phyloP scores from a whole-genome alignment of 2,797 vertebrate genomes.

The Masticophis lateralis region DNA sequence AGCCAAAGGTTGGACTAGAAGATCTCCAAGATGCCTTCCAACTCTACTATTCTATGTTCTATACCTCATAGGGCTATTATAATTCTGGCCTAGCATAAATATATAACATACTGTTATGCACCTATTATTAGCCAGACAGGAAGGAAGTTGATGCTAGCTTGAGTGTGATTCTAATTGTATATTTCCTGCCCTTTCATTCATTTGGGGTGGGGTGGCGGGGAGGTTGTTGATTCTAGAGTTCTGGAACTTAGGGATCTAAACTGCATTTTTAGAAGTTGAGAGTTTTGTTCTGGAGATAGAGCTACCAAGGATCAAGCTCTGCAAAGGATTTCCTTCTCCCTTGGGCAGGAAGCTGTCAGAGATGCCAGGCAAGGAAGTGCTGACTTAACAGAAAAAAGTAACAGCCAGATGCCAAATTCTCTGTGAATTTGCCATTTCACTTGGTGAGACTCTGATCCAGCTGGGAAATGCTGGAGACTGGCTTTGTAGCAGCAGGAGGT shows the following conservation, averaged over 20 bases:
- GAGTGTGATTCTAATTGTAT: background rate
- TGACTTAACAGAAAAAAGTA: conserved; percentile 37
- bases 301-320: conserved; percentile 21
- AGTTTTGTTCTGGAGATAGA: conserved; percentile 40
- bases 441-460: conserved; percentile 32
- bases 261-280: conserved; percentile 32
- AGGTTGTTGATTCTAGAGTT: background rate
- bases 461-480: conserved; percentile 38
- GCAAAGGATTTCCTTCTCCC: conserved; percentile 49
- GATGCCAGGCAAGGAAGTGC: conserved; percentile 35
- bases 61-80: background rate
- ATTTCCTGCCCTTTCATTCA: conserved; percentile 10
- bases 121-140: background rate
- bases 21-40: background rate
- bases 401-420: background rate
- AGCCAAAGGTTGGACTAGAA: background rate
- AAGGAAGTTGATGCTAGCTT: conserved; percentile 7
- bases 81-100: background rate
- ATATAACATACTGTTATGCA: background rate
- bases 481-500: background rate
- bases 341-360: conserved; percentile 49
- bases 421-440: conserved; percentile 45
- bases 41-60: background rate
- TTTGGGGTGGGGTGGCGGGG: background rate
- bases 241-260: conserved; percentile 19